Conservation (phyloP, 2,888 invertebrate species). For the Spialia ferax region DNA sequence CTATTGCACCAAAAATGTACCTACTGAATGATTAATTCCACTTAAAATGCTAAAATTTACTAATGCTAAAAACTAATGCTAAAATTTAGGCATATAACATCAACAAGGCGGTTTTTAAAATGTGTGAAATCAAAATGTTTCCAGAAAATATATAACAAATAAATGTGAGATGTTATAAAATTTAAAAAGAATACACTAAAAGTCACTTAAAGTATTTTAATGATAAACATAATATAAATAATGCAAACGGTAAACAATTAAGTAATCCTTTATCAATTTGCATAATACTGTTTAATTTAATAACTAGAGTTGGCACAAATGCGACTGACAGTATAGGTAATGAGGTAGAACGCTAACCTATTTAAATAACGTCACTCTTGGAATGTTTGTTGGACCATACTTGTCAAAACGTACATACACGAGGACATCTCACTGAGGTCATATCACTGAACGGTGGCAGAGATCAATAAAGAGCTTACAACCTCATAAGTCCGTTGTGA, state of each 20-base stretch:
- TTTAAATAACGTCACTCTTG: constrained; percentile 46
- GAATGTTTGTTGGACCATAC: constrained; percentile 48
- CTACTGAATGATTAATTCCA: too few species aligned
- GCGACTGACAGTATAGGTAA: constrained; percentile 50
- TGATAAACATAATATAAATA: constrained; percentile 49
- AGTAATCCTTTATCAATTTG: constrained; percentile 47
- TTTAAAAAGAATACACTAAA: constrained; percentile 5
- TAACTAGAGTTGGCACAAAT: constrained; percentile 69
- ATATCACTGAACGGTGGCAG: constrained; percentile 46
- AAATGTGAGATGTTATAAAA: background rate
- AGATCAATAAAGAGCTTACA: constrained; percentile 52
- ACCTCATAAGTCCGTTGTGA: constrained; percentile 91
- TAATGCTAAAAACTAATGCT: too few species aligned
- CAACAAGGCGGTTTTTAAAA: too few species aligned
- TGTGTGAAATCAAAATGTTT: too few species aligned
- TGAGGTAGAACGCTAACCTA: constrained; percentile 63
- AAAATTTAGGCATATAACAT: too few species aligned
- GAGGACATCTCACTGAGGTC: constrained; percentile 40
- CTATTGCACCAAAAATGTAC: too few species aligned
- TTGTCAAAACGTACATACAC: constrained; percentile 14
- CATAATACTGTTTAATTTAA: constrained; percentile 68
- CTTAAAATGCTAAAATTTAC: too few species aligned
- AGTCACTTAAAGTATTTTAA: constrained; percentile 9
- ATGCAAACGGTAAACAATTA: constrained; percentile 39
- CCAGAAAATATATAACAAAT: too few species aligned